A percentile compares a stretch with the other conserved stretches of the same genome.
phyloP scores from a whole-genome alignment of 2,888 invertebrate genomes.

The Sarcophaga variegata region DNA sequence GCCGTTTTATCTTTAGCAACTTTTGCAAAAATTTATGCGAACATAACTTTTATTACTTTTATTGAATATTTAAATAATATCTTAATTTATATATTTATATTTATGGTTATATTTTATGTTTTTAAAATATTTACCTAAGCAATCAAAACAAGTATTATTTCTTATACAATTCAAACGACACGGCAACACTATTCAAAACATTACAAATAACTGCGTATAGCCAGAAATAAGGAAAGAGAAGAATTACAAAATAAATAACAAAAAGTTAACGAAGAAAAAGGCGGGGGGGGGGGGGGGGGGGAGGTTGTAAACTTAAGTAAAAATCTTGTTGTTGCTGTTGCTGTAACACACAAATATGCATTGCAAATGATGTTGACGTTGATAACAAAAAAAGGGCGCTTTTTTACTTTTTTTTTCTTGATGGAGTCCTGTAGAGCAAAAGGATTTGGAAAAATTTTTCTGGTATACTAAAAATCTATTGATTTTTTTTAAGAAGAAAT shows the following conservation, averaged over 20 bases:
- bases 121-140: too few species aligned
- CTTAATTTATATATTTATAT: too few species aligned
- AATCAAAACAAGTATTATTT: too few species aligned
- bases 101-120: too few species aligned
- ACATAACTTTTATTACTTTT: too few species aligned
- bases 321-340: conserved; percentile 9
- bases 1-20: too few species aligned
- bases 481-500: conserved; percentile 50
- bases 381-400: conserved; percentile 54
- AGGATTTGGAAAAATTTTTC: conserved; percentile 26
- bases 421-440: not conserved
- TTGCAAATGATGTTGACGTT: conserved; percentile 29
- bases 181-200: not conserved
- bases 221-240: not conserved
- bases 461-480: conserved; percentile 65
- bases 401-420: conserved; percentile 13
- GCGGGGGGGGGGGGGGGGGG: not conserved
- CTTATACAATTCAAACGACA: too few species aligned
- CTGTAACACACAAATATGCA: conserved; percentile 33
- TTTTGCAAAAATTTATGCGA: too few species aligned
- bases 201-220: conserved; percentile 31
- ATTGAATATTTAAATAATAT: too few species aligned
- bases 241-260: not conserved
- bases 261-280: not conserved
- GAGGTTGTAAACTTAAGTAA: not conserved